Percentiles rank a stretch among this genome's conserved stretches.
phyloP scores from a whole-genome alignment of 2,888 invertebrate species.

The Silvanus unidentatus region DNA sequence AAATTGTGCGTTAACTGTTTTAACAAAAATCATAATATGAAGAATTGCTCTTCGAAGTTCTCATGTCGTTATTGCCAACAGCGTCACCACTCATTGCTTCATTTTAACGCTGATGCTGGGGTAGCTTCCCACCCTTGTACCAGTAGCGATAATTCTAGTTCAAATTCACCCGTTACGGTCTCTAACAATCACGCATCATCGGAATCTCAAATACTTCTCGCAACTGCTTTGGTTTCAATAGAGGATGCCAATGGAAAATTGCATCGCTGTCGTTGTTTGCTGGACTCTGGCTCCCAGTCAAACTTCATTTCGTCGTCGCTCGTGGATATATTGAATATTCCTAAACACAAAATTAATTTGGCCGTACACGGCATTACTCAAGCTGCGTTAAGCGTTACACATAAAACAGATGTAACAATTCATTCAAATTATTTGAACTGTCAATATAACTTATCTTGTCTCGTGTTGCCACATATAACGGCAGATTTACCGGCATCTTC shows the following conservation, averaged over 20 bases:
- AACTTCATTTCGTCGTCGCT: slow-evolving; percentile 11
- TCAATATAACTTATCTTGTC: slow-evolving; percentile 7
- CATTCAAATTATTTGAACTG: slow-evolving; percentile 5
- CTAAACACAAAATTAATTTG: background rate
- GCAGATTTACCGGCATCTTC: background rate
- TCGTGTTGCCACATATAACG: slow-evolving; percentile 12
- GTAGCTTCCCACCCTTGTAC: no score
- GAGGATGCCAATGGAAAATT: background rate
- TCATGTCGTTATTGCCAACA: slow-evolving; percentile 12
- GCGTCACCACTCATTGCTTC: slow-evolving; percentile 13
- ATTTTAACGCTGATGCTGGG: no score
- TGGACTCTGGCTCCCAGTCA: slow-evolving; percentile 12
- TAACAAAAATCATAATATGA: background rate
- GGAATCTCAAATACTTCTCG: background rate
- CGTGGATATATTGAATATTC: slow-evolving; percentile 4
- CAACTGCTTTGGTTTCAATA: background rate
- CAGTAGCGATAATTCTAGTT: background rate
- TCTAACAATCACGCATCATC: background rate
- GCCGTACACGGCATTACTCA: slow-evolving; percentile 8
- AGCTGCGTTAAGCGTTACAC: background rate
- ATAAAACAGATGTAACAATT: slow-evolving; percentile 5
- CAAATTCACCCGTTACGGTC: background rate
- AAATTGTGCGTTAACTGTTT: slow-evolving; percentile 7
- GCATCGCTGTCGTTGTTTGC: slow-evolving; percentile 3
- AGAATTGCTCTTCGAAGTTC: slow-evolving; percentile 2